Evolutionary conservation across 2,888 invertebrate genomes (phyloP), one percentile per base, ranked within the genome.

Genomic region (Eilema caniola): DNA sequence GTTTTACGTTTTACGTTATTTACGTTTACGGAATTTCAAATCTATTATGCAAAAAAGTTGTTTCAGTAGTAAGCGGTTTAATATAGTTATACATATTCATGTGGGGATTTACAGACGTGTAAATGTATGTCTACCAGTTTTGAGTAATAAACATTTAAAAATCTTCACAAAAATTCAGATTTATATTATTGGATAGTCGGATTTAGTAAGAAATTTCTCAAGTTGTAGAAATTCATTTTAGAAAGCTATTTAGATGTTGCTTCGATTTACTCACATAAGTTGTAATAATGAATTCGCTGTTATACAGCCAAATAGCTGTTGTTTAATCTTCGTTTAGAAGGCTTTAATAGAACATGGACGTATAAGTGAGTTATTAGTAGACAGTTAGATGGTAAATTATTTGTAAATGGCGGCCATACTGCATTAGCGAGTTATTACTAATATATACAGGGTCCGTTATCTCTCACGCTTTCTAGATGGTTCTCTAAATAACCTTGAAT

Each of bases 221-320:
- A n/a, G n/a, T 69, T 66, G 11, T 64, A 10, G 59, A 64, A 53
- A 62, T 23, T 62, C 11, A 23, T 56, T 67, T 62, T 33, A 8
- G 7, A 1, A 33, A 33, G 8, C 31, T 8, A 33, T 33, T 33
- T 33, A 33, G 7, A 23, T 23, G 20, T 3, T 47, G 14, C 47
- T 65, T 31, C 16, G 23, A 56, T 65, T 33, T 65, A 56, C 33
- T 8, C 8, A 7, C 3, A 14, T 16, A 14, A 33, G n/a, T 25
- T 5, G 37, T 63, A 63, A 41, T 24, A 37, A 41, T 3, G 33
- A 1, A 7, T 37, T 41, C 23, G 23, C 5, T 14, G 47, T 37
- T 41, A 62, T 7, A 25, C 25, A 24, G 16, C 16, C 12, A 16
- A 62, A 24, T n/a, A 61, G 23, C n/a, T 33, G 1, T 61, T n/a